Percentiles rank a stretch among this genome's conserved stretches.
phyloP scores from a whole-genome alignment of 2,888 invertebrate species.

The Sycophila texana region DNA sequence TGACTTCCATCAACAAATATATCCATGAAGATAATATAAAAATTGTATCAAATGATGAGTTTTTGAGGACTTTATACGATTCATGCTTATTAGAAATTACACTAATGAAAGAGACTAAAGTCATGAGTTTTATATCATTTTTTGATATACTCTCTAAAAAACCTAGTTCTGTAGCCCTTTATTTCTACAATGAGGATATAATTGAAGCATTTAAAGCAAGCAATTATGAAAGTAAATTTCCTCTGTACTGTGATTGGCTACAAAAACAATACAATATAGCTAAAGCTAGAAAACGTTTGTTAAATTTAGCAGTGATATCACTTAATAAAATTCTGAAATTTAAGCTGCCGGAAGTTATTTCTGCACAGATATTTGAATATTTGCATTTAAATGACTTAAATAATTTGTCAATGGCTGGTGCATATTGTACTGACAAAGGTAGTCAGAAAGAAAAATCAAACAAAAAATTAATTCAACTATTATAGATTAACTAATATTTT shows the following conservation, averaged over 20 bases:
- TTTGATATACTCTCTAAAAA: conserved; percentile 44
- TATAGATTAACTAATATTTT: not conserved
- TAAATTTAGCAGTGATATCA: conserved; percentile 21
- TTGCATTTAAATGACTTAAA: conserved; percentile 41
- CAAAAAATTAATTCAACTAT: conserved; percentile 3
- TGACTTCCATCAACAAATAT: conserved; percentile 19
- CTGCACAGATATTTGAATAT: conserved; percentile 26
- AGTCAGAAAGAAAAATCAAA: not conserved
- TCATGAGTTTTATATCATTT: conserved; percentile 25
- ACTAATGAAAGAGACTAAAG: conserved; percentile 40
- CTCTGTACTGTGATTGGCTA: conserved; percentile 37
- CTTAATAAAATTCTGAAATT: conserved; percentile 18
- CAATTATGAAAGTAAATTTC: conserved; percentile 30
- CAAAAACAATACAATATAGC: conserved; percentile 12
- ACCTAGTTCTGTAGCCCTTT: conserved; percentile 23
- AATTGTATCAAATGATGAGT: conserved; percentile 17
- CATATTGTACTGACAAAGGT: not conserved
- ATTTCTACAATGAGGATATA: conserved; percentile 35
- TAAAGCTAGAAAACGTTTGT: not conserved
- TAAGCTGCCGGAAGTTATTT: conserved; percentile 32
- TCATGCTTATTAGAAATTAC: conserved; percentile 36
- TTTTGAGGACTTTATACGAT: conserved; percentile 12
- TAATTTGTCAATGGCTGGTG: conserved; percentile 14
- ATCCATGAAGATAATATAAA: conserved; percentile 38
- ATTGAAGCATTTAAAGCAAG: conserved; percentile 18